Evolutionary conservation across 2,888 invertebrate genomes (phyloP), one percentile per base, ranked within the genome.

Genomic region (Eupithecia exiguata): DNA sequence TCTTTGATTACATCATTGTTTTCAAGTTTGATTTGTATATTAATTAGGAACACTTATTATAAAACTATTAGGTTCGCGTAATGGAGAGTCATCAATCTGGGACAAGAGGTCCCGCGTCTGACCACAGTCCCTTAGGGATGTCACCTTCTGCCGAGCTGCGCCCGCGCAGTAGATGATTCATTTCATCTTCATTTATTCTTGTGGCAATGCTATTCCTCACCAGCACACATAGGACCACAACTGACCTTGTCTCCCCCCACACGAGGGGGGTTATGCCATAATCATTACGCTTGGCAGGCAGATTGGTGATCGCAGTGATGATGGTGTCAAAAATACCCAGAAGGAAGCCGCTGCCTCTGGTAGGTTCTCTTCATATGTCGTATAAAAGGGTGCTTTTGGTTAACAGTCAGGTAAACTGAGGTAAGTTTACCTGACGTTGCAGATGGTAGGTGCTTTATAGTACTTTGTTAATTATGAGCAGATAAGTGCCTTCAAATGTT

Each of bases 31-130:
- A 43, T 46, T 68, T 10, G 30, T 72, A 66, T 71, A 75, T 72
- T 71, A 74, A 75, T 70, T 36, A 70, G 69, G 69, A 74, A 74
- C 71, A 73, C 63, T 72, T 72, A 80, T 80, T 77, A 74, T 76
- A 73, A 78, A 77, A 77, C 77, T 79, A 83, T 82, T 77, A 76
- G 49, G 76, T 53, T 66, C 40, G 43, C 69, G 63, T 79, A 81
- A 80, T 78, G 79, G 82, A 80, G 81, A 81, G 78, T 83, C 85
- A 86, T 85, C 88, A 88, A 88, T 88, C 89, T 84, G 85, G 77
- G 69, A 80, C 74, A 81, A 86, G 80, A 79, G 80, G 79, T 75
- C 82, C 82, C 78, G 84, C 84, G 83, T 84, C 83, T 86, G 84
- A 82, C 80, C 80, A 82, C 73, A 53, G 68, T 62, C 66, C 36